A percentile compares a stretch with the other conserved stretches of the same genome.
phyloP scores from a whole-genome alignment of 2,888 invertebrate genomes.

The Sipha maydis region DNA sequence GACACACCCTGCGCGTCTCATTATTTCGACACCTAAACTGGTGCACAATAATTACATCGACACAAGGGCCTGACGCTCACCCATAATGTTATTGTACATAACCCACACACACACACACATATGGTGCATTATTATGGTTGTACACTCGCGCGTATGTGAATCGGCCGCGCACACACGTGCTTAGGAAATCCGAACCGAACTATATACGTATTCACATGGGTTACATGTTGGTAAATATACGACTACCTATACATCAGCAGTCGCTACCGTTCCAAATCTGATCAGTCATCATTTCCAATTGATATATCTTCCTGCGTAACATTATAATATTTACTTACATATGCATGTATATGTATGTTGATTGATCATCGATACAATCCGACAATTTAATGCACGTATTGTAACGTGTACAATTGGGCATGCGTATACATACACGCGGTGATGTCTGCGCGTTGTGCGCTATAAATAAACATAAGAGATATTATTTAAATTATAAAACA shows the following conservation, averaged over 20 bases:
- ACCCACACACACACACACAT: not conserved
- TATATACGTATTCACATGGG: too few species aligned
- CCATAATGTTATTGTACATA: not conserved
- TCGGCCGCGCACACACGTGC: not conserved
- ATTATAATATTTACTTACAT: not conserved
- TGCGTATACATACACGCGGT: too few species aligned
- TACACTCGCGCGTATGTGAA: not conserved
- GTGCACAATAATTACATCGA: constrained; percentile 11
- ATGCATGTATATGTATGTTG: not conserved
- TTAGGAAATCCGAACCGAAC: too few species aligned
- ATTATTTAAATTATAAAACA: not conserved
- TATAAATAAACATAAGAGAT: not conserved
- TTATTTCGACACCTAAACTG: constrained; percentile 29
- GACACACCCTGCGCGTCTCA: constrained; percentile 3
- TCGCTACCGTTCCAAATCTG: constrained; percentile 37
- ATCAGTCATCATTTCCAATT: constrained; percentile 59
- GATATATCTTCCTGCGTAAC: not conserved
- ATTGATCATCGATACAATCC: not conserved
- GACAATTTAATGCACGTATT: not conserved
- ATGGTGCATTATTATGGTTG: too few species aligned
- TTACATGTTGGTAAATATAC: too few species aligned
- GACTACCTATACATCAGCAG: not conserved
- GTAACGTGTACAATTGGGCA: too few species aligned
- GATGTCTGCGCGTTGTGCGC: too few species aligned
- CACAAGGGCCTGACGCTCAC: too few species aligned